These are phyloP conservation scores for Smutsia gigantea DNA, from an alignment of 2,797 vertebrate species.

Conservation along the genomic window DNA sequence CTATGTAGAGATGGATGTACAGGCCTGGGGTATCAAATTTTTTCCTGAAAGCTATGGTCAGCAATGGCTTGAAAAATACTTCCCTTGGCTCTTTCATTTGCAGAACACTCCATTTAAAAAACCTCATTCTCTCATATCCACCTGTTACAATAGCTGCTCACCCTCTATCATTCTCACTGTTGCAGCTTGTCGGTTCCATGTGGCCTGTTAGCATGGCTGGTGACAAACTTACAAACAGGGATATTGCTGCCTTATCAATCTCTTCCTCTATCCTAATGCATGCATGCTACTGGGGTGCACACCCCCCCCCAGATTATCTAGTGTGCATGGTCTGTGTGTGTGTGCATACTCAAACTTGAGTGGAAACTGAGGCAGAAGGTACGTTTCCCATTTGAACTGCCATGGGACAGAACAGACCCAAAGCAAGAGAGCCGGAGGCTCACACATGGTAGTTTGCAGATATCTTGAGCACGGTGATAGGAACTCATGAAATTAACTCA, in stretches of 20 bases:
- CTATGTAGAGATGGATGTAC: not conserved
- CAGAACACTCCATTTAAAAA: not conserved
- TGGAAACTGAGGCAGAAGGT: not conserved
- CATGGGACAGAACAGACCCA: not conserved
- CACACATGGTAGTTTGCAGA: not conserved
- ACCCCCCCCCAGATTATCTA: not conserved
- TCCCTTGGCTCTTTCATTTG: not conserved
- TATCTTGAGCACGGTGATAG: not conserved
- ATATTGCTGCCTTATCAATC: not conserved
- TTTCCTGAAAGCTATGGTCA: not conserved
- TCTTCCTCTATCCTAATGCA: not conserved
- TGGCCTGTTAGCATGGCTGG: not conserved
- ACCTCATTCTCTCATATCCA: not conserved
- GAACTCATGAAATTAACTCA: not conserved
- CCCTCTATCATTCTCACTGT: not conserved
- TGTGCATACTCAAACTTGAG: not conserved
- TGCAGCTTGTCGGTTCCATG: not conserved
- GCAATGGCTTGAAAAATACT: not conserved
- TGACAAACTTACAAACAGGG: not conserved
- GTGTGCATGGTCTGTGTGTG: not conserved
- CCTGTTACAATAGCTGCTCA: not conserved
- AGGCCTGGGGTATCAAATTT: not conserved
- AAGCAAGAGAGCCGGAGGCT: not conserved
- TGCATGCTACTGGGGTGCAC: not conserved
- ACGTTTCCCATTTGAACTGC: not conserved